Evolutionary conservation across 2,888 invertebrate species (phyloP).

Genomic region (Cephus pulcher): DNA sequence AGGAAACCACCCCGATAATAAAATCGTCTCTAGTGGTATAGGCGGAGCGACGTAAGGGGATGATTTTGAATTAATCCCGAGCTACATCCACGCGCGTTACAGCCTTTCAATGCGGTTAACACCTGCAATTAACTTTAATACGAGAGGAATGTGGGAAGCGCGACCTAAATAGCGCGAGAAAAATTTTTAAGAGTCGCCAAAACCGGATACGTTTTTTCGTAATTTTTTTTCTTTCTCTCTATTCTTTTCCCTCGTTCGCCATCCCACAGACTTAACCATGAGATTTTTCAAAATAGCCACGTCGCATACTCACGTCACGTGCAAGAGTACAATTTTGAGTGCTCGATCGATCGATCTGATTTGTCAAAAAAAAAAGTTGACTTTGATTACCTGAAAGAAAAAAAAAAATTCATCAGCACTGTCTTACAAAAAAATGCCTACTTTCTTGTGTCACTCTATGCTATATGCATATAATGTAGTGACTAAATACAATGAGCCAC

Average conservation of each 20-base stretch:
- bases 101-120: background rate
- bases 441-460: background rate
- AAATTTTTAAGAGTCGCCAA: background rate
- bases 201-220: background rate
- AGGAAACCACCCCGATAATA: background rate
- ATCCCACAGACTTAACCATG: background rate
- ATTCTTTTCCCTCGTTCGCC: background rate
- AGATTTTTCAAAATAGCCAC: background rate
- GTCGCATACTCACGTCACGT: background rate
- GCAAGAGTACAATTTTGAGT: background rate
- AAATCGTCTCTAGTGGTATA: background rate
- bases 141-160: background rate
- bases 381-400: background rate
- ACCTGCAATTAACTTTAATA: constrained; percentile 1
- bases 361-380: background rate
- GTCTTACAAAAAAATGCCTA: background rate
- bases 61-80: background rate
- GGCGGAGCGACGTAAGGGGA: background rate
- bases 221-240: background rate
- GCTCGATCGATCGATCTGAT: background rate
- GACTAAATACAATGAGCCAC: constrained; percentile 13
- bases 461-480: background rate
- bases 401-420: constrained; percentile 11
- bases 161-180: background rate
- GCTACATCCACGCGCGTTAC: background rate